A percentile compares a stretch with the other conserved stretches of the same genome.
phyloP scores from a whole-genome alignment of 2,888 invertebrate genomes.

The Chrysolina americana region DNA sequence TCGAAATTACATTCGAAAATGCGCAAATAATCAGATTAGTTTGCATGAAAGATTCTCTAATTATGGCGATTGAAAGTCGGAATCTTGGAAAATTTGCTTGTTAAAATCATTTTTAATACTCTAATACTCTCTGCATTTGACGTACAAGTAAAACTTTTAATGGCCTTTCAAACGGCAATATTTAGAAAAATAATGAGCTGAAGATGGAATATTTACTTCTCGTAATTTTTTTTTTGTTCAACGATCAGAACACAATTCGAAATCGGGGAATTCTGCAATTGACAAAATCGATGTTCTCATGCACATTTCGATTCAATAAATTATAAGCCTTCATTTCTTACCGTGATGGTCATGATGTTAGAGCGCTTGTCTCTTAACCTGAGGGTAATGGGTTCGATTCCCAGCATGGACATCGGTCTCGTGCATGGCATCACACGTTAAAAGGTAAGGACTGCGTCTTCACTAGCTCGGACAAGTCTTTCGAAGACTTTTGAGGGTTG shows the following conservation, averaged over 20 bases:
- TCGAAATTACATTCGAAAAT: conserved; percentile 68
- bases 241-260: conserved; percentile 22
- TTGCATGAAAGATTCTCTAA: conserved; percentile 52
- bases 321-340: no score
- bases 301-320: no score
- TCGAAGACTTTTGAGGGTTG: no score
- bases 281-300: no score
- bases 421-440: no score
- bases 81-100: conserved; percentile 59
- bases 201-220: conserved; percentile 50
- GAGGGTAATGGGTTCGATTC: no score
- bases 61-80: conserved; percentile 52
- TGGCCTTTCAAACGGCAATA: conserved; percentile 58
- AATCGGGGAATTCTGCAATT: neutral
- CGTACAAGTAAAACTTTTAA: conserved; percentile 61
- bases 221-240: conserved; percentile 19
- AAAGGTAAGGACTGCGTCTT: no score
- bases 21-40: conserved; percentile 63
- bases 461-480: no score
- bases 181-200: conserved; percentile 60
- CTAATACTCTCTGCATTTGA: conserved; percentile 56
- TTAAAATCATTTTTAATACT: conserved; percentile 60
- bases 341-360: no score
- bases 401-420: no score
- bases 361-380: no score